These are phyloP conservation scores for Crotalus tigris DNA, from an alignment of 2,113 vertebrate species.

Conservation along the genomic window DNA sequence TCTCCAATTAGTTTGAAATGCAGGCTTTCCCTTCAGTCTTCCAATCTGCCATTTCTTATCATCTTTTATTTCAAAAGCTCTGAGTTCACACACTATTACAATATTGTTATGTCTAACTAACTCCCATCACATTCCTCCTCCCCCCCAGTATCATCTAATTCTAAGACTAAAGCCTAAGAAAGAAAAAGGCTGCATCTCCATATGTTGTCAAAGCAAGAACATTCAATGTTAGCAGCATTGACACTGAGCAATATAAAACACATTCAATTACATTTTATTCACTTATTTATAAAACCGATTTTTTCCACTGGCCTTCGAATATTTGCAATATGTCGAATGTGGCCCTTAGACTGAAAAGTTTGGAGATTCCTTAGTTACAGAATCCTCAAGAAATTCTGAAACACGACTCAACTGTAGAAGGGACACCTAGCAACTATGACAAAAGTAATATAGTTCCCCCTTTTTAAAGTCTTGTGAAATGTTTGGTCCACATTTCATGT, in stretches of 20 bases:
- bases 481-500: neutral
- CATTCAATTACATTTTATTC: neutral
- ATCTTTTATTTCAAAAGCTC: no score
- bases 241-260: neutral
- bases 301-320: neutral
- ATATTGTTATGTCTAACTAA: no score
- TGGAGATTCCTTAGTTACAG: neutral
- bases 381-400: neutral
- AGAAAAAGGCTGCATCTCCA: no score
- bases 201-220: no score
- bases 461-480: neutral
- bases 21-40: no score
- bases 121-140: no score
- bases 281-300: neutral
- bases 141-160: no score
- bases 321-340: neutral
- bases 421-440: neutral
- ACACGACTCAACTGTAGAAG: neutral
- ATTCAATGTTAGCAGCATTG: no score
- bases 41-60: no score
- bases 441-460: neutral
- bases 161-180: no score
- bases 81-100: no score
- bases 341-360: neutral
- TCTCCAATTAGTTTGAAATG: no score